Evolutionary conservation across 2,797 vertebrate species (phyloP).

Genomic region (Pangasius sanitwongsei): DNA sequence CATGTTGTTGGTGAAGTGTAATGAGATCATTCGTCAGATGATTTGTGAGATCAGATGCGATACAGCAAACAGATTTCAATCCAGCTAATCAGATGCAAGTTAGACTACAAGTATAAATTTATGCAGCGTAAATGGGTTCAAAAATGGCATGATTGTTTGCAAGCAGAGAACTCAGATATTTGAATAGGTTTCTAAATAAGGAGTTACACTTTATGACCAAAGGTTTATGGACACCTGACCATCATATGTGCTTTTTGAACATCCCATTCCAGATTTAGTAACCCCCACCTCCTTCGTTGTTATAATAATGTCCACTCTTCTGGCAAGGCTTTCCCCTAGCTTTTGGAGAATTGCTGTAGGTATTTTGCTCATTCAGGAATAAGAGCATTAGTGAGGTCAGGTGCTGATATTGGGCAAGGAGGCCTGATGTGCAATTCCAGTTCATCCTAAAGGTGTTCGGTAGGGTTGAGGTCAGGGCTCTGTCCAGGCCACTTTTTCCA

Average conservation of each 20-base stretch:
- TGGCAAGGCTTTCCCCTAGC: background rate
- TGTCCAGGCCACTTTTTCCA: background rate
- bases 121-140: background rate
- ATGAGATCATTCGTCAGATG: background rate
- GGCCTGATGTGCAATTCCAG: background rate
- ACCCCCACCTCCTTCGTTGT: background rate
- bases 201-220: background rate
- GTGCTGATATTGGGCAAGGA: background rate
- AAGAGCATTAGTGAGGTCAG: background rate
- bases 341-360: background rate
- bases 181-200: background rate
- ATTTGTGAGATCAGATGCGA: background rate
- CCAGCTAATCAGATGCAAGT: background rate
- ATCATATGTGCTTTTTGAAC: background rate
- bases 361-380: slow-evolving; percentile 1
- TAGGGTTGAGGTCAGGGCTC: background rate
- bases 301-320: background rate
- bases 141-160: background rate
- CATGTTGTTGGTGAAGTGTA: background rate
- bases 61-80: background rate
- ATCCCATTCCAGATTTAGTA: background rate
- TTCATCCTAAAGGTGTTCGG: background rate
- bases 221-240: background rate
- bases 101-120: background rate
- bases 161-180: background rate